phyloP scores from a whole-genome alignment of 1,140 invertebrate species.

The Apis florea region DNA sequence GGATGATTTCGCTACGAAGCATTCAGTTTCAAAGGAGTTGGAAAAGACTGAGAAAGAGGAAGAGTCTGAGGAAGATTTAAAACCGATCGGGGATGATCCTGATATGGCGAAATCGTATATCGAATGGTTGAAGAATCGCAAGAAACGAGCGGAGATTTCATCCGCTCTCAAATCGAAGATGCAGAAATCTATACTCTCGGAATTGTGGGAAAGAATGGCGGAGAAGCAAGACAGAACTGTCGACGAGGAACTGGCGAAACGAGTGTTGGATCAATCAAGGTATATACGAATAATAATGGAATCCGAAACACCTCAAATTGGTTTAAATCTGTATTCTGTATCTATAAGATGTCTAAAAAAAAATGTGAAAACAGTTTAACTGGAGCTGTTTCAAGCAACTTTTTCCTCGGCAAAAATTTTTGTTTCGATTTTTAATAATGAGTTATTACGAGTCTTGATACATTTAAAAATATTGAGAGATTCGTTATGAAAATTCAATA shows the following conservation, averaged over 20 bases:
- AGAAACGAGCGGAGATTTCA: conserved; percentile 48
- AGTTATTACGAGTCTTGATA: no score
- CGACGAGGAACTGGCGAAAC: conserved; percentile 79
- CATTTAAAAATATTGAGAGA: no score
- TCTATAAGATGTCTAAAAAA: no score
- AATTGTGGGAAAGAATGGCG: conserved; percentile 73
- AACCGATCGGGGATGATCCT: not conserved
- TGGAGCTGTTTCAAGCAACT: no score
- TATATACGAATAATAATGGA: no score
- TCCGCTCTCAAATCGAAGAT: conserved; percentile 64
- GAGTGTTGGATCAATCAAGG: conserved; percentile 82
- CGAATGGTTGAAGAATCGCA: conserved; percentile 66
- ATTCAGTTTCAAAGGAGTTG: not conserved
- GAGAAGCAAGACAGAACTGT: conserved; percentile 79
- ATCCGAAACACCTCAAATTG: no score
- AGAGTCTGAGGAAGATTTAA: no score
- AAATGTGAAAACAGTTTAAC: no score
- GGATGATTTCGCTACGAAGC: conserved; percentile 25
- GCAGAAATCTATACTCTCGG: conserved; percentile 69
- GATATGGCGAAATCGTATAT: conserved; percentile 65
- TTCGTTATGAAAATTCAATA: no score
- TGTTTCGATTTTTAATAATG: no score
- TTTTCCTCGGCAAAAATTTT: no score
- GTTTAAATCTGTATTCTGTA: no score
- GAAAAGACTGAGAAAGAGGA: not conserved